Evolutionary conservation across 2,888 invertebrate species (phyloP).

Genomic region (Acronicta leporina): DNA sequence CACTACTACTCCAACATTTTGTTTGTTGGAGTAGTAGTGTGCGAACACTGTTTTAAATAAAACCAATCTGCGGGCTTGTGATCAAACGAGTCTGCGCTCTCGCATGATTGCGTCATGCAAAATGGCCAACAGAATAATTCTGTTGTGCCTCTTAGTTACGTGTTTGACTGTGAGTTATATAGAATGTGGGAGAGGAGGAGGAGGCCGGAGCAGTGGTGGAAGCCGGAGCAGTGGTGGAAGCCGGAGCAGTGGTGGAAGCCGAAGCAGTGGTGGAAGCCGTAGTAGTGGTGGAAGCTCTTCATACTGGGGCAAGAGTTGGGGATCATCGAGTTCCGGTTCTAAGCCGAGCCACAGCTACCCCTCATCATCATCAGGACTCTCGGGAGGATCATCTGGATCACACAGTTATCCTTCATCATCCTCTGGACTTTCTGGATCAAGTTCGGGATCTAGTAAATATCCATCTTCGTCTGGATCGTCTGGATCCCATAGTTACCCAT

Average conservation of each 20-base stretch:
- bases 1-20: conserved; percentile 34
- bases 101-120: conserved; percentile 54
- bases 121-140: conserved; percentile 74
- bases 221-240: conserved; percentile 46
- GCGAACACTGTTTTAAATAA: conserved; percentile 62
- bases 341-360: conserved; percentile 37
- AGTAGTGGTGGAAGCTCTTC: conserved; percentile 48
- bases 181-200: conserved; percentile 58
- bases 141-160: conserved; percentile 74
- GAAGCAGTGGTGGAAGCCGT: conserved; percentile 30
- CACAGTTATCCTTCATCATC: too few relatives aligned
- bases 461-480: conserved; percentile 32
- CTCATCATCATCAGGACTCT: conserved; percentile 25
- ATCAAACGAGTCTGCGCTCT: conserved; percentile 57
- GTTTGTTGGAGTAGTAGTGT: too few relatives aligned
- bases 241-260: too few relatives aligned
- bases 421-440: conserved; percentile 38
- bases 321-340: conserved; percentile 46
- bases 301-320: conserved; percentile 49
- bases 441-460: conserved; percentile 21
- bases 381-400: conserved; percentile 22
- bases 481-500: conserved; percentile 13
- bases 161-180: conserved; percentile 64
- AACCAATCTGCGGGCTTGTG: conserved; percentile 50
- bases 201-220: conserved; percentile 39